Base-by-base conservation (phyloP, 2,888 invertebrate genomes). In the Drosophila conformis region DNA sequence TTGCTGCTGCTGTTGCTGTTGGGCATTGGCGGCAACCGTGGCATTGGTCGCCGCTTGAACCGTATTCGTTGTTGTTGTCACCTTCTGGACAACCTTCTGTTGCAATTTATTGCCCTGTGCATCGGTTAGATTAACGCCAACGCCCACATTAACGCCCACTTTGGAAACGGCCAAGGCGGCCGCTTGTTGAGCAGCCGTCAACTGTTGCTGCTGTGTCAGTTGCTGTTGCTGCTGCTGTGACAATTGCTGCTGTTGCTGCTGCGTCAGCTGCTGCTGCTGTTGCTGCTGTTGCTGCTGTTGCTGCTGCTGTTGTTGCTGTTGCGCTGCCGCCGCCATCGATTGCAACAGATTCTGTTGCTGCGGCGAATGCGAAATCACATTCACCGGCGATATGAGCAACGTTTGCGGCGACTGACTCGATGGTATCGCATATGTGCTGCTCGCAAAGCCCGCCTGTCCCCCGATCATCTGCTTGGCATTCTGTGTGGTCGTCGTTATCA, bases 381-480 rank as follows among this genome's bases (percentile, higher is more conserved):
- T 92, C 5, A 93, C 91, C 78, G 95, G 91, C n/a, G 92, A 92
- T 95, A 96, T 92, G 56, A 97, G 96, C 83, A 97, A 94, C 8
- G 97, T 97, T 91, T 97, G 97, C 82, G 96, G 95, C 93, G 96
- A 95, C 93, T 97, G 96, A 69, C 96, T 96, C 8, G 96, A 96
- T 58, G 96, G 95, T 80, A 96, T 97, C 42, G 96, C 95, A 91
- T 97, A 97, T 4, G 97, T 96, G 33, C 92, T 92, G 58, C 92
- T 90, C 6, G 92, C 82, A 58, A 93, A 92, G 0, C 92, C 92
- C 35, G 91, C 66, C 72, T 92, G 91, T 0, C 91, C 91, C 0
- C 92, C 90, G 29, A 96, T 92, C 74, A 96, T 96, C 90, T 95
- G 96, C 90, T 96, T 96, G 48, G 92, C 83, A 68, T 96, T 96